Conservation (phyloP, 2,888 invertebrate species). For the Drosophila lutescens region DNA sequence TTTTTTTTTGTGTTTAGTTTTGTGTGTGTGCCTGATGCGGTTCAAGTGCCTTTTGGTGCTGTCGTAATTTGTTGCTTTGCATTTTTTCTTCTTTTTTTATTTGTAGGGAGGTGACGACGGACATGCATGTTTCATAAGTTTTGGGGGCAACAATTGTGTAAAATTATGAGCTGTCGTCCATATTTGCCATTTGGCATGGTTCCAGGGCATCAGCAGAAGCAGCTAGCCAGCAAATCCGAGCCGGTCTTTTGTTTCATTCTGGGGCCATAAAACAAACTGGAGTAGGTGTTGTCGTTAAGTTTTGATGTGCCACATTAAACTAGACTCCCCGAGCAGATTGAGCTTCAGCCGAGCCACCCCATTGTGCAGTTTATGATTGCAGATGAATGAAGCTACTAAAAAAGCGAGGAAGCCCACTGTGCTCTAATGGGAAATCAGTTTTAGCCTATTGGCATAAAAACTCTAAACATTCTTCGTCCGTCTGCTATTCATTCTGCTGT, state of each 20-base stretch:
- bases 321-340: conserved; percentile 42
- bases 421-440: conserved; percentile 42
- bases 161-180: conserved; percentile 74
- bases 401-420: conserved; percentile 41
- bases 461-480: not conserved
- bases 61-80: conserved; percentile 63
- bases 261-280: conserved; percentile 63
- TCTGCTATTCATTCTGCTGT: not conserved
- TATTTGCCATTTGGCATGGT: conserved; percentile 74
- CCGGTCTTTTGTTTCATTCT: conserved; percentile 42
- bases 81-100: not conserved
- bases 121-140: conserved; percentile 66
- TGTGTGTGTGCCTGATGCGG: conserved; percentile 14
- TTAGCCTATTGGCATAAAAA: conserved; percentile 39
- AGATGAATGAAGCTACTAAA: conserved; percentile 44
- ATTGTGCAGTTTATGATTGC: conserved; percentile 50
- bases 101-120: conserved; percentile 24
- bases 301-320: conserved; percentile 75
- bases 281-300: conserved; percentile 78
- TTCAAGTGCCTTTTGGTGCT: conserved; percentile 41
- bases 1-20: conserved; percentile 11
- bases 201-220: conserved; percentile 39
- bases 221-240: conserved; percentile 16
- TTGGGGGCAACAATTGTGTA: conserved; percentile 62
- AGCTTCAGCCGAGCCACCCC: conserved; percentile 26